Conservation (phyloP, 2,797 vertebrate species). For the Coendou prehensilis region DNA sequence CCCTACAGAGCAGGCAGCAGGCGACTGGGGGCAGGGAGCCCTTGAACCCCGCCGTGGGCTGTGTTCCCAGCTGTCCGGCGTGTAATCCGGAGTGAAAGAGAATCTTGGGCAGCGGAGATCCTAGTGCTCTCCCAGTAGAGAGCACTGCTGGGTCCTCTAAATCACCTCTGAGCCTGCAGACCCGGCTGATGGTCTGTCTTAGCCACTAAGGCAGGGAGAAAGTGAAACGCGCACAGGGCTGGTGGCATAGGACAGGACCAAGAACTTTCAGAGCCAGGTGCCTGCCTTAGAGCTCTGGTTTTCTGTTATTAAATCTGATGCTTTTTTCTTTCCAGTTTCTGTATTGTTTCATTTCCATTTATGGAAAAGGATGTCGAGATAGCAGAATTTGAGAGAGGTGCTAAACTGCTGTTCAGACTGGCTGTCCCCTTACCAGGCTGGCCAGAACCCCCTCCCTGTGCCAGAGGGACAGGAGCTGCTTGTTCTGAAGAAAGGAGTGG, state of each 20-base stretch:
- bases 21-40: constrained; percentile 36
- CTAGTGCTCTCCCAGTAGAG: constrained; percentile 49
- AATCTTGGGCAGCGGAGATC: constrained; percentile 64
- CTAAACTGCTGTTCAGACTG: constrained; percentile 27
- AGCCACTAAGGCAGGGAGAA: not conserved
- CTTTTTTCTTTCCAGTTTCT: constrained; percentile 46
- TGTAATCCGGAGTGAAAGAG: constrained; percentile 85
- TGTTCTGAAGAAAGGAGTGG: constrained; percentile 70
- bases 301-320: not conserved
- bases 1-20: constrained; percentile 48
- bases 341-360: constrained; percentile 65
- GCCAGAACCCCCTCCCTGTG: not conserved
- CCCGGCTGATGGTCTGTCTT: constrained; percentile 33
- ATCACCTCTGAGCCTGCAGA: constrained; percentile 75
- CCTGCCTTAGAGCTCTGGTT: not conserved
- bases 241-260: not conserved
- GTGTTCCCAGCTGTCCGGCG: constrained; percentile 88
- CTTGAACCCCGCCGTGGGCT: constrained; percentile 11
- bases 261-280: not conserved
- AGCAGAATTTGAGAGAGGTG: constrained; percentile 30
- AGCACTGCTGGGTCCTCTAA: constrained; percentile 55
- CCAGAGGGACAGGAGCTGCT: constrained; percentile 74
- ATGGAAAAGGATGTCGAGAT: constrained; percentile 43
- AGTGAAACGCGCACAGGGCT: not conserved
- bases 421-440: not conserved